phyloP scores from a whole-genome alignment of 2,113 vertebrate species.

The Solenodon paradoxus region DNA sequence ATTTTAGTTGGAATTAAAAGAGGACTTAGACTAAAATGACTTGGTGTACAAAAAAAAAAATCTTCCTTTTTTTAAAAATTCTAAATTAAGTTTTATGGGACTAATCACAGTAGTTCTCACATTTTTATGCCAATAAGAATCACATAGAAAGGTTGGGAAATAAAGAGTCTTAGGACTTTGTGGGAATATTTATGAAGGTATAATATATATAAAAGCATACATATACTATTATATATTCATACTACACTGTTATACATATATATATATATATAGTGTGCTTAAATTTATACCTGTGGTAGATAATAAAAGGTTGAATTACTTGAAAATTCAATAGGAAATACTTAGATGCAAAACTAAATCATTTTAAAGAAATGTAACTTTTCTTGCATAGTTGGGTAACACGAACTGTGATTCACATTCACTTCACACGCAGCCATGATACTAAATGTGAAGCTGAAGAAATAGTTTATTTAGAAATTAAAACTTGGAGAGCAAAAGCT shows the following conservation, averaged over 20 bases:
- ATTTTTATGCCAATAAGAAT: not conserved
- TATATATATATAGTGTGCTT: too few species aligned
- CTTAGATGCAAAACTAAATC: not conserved
- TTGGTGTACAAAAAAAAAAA: too few species aligned
- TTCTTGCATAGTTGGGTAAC: not conserved
- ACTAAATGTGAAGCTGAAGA: not conserved
- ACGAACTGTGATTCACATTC: not conserved
- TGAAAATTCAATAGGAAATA: not conserved
- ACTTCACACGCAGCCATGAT: not conserved
- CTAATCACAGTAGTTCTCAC: not conserved
- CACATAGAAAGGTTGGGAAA: not conserved
- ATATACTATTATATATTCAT: not conserved
- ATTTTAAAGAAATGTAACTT: not conserved
- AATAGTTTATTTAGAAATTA: not conserved
- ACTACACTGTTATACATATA: too few species aligned
- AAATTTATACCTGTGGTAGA: not conserved
- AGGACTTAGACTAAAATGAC: not conserved
- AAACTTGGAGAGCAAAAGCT: not conserved
- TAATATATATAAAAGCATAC: not conserved
- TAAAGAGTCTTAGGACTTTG: not conserved
- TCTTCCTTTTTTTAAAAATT: too few species aligned
- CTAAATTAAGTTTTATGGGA: too few species aligned
- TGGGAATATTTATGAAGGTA: too few species aligned
- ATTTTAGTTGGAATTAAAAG: not conserved
- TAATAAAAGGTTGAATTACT: not conserved